A percentile compares a stretch with the other conserved stretches of the same genome.
Conservation (phyloP, 2,113 vertebrate genomes). For the Neogobius melanostomus region DNA sequence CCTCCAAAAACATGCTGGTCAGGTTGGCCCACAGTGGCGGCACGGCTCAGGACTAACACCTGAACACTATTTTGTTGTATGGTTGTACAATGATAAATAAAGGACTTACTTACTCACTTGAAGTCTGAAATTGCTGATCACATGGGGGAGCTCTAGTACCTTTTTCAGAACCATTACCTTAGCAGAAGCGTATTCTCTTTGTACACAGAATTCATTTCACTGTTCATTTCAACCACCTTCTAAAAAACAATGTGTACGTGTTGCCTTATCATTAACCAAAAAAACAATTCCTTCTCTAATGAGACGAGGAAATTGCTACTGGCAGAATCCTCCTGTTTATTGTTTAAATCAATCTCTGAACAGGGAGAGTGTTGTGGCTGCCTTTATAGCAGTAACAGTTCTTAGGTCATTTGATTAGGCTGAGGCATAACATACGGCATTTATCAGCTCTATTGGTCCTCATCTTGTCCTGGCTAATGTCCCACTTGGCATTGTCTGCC, state of each 20-base stretch:
- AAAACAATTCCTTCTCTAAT: background rate
- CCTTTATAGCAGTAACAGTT: background rate
- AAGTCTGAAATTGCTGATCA: background rate
- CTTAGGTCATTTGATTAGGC: background rate
- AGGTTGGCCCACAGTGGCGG: too few relatives aligned
- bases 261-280: background rate
- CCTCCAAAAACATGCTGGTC: too few relatives aligned
- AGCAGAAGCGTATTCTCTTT: background rate
- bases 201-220: background rate
- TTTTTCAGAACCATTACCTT: background rate
- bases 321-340: background rate
- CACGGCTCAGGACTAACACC: too few relatives aligned
- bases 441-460: constrained; percentile 18
- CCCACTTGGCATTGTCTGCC: constrained; percentile 20
- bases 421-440: background rate
- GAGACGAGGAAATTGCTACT: background rate
- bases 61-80: too few relatives aligned
- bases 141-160: background rate
- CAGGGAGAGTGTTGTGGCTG: background rate
- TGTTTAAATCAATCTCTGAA: constrained; percentile 5
- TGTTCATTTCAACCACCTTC: background rate
- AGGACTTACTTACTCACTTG: too few relatives aligned
- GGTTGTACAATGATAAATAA: too few relatives aligned
- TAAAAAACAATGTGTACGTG: background rate
- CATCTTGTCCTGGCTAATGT: constrained; percentile 26